Evolutionary conservation across 2,888 invertebrate genomes (phyloP), one percentile per base, ranked within the genome.

Genomic region (Zhuqinia jingwanae): DNA sequence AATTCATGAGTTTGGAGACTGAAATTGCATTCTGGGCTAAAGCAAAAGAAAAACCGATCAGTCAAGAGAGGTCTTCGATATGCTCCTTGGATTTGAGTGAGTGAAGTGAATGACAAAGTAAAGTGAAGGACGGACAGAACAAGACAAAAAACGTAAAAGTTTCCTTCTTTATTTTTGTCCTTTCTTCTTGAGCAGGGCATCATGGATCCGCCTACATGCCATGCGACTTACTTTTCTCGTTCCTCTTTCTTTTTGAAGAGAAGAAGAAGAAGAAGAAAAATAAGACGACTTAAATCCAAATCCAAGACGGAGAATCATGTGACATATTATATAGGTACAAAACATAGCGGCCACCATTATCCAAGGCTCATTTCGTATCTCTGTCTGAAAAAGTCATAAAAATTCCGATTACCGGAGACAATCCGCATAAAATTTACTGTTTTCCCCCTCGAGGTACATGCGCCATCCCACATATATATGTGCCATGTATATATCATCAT

Each of bases 361-460:
- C 20, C 45, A 68, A 22, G 30, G 10, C 15, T 68, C 22, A 47
- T 11, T 22, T 45, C 22, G 47, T 68, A 25, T 22, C 13, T 10
- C 45, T 63, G 20, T 78, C 22, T 53, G 56, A 56, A 20, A 53
- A 53, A 42, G 73, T 82, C 75, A 47, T 75, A 75, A 82, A 79
- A 82, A 53, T 58, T 65, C 58, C 56, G 75, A 83, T 83, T 83
- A 56, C 76, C 15, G 36, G 68, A 68, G 76, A 65, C 83, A 83
- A 83, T 83, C 83, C 83, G 47, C 76, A 83, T 76, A 68, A 68
- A 76, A 68, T 68, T 83, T 73, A 73, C 63, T 83, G 75, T 17
- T 17, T 73, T 22, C 36, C 47, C 70, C 42, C 58, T 20, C 8
- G 50, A 63, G 65, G 65, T 70, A 76, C 83, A 53, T 65, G 2